phyloP scores from a whole-genome alignment of 2,888 invertebrate genomes.

The Melieria omissa region DNA sequence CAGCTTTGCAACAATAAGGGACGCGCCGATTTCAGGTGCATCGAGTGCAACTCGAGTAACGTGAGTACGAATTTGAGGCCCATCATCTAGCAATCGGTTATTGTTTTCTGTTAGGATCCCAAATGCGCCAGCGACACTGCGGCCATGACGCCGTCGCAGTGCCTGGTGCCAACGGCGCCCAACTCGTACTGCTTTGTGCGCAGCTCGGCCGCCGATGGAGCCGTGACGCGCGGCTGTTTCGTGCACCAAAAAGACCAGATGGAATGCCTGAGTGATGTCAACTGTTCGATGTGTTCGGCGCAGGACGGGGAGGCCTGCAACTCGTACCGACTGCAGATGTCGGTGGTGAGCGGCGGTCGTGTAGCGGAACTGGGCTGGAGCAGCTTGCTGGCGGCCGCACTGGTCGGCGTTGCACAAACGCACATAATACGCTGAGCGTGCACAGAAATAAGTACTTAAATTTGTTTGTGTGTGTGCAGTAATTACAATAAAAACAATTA shows the following conservation, averaged over 20 bases:
- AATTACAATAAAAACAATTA: no score
- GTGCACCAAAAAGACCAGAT: conserved; percentile 53
- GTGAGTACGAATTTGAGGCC: conserved; percentile 46
- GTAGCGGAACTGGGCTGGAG: no score
- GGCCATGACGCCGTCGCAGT: conserved; percentile 48
- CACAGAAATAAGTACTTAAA: no score
- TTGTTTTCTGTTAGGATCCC: conserved; percentile 44
- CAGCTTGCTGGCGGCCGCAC: no score
- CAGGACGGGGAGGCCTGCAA: conserved; percentile 56
- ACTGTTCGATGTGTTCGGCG: conserved; percentile 57
- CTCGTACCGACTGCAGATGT: conserved; percentile 35
- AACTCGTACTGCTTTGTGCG: conserved; percentile 62
- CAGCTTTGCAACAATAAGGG: conserved; percentile 58
- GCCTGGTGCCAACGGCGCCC: conserved; percentile 52
- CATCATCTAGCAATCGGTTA: neutral
- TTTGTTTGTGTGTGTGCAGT: no score
- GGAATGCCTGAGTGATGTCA: conserved; percentile 48
- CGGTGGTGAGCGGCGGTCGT: no score
- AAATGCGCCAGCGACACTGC: conserved; percentile 48
- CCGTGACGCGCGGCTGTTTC: conserved; percentile 57
- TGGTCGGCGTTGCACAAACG: no score
- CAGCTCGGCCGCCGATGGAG: conserved; percentile 11
- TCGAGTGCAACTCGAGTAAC: conserved; percentile 54
- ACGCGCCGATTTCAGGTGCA: conserved; percentile 55
- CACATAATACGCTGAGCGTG: no score